Evolutionary conservation across 1,140 invertebrate species (phyloP), one percentile per base, ranked within the genome.

Genomic region (Mycetomoellerius zeteki): DNA sequence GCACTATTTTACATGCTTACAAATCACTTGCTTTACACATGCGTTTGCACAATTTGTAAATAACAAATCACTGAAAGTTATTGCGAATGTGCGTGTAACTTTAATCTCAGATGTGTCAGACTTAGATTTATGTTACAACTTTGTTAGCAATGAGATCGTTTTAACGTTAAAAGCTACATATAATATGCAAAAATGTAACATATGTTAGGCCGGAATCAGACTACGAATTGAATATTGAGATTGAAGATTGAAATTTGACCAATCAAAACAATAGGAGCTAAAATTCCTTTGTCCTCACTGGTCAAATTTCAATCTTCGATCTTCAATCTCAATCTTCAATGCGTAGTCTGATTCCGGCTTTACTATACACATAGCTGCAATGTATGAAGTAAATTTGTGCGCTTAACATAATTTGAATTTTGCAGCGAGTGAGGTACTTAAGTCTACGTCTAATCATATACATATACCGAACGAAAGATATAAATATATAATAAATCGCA

Each of bases 81-180:
- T 3, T 85, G 54, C n/a, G 56, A 88, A 64, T 2, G 30, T 52
- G 24, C 24, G 58, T 62, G 10, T 84, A 69, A 73, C 16, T 52
- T 86, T 65, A 72, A 64, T 65, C 80, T 87, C 76, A 24, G 43
- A 43, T 87, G 64, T 85, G 58, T 86, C 21, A 75, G 54, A 75
- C 80, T 84, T 84, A 84, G 12, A 73, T 60, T 81, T 82, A 81
- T 27, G 58, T 78, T 52, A 33, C 82, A 78, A 77, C 60, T 69
- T 60, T 50, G 47, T 62, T 80, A 43, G 76, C 58, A 85, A 86
- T 91, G 90, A 91, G 90, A 91, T 91, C 89, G 60, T 60, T 43
- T 43, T 81, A 91, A 64, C n/a, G 60, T 65, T 89, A 87, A 87
- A 43, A 71, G 14, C 37, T 78, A 81, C 14, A n/a, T 21, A 50